Conservation (phyloP, 2,888 invertebrate genomes). For the Morpho helenor region DNA sequence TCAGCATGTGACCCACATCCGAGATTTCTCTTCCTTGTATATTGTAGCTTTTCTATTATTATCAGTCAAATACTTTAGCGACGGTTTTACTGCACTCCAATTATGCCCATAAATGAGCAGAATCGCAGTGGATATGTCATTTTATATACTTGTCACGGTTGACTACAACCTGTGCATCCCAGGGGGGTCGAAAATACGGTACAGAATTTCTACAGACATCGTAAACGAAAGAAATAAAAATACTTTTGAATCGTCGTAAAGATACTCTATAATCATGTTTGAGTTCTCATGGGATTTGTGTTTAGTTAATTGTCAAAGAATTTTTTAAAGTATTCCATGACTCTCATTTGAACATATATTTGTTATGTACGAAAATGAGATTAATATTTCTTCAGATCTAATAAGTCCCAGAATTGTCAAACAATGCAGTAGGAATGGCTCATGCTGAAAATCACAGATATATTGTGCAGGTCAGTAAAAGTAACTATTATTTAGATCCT, state of each 20-base stretch:
- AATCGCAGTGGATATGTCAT: constrained; percentile 42
- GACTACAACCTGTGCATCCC: constrained; percentile 55
- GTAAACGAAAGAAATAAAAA: constrained; percentile 6
- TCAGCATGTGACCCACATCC: constrained; percentile 78
- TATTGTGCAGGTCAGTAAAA: constrained; percentile 85
- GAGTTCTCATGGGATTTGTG: background rate
- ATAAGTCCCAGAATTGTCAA: constrained; percentile 46
- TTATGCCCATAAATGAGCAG: constrained; percentile 23
- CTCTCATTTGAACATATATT: constrained; percentile 5
- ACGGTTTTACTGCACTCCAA: constrained; percentile 18
- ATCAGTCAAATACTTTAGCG: constrained; percentile 30
- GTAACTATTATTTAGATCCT: background rate
- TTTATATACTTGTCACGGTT: constrained; percentile 61
- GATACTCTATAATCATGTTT: background rate
- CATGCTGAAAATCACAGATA: constrained; percentile 82
- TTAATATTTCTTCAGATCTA: constrained; percentile 40
- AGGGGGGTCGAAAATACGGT: constrained; percentile 57
- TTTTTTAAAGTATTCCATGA: too few species aligned
- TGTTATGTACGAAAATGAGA: constrained; percentile 39
- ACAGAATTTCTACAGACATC: constrained; percentile 18
- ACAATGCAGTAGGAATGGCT: constrained; percentile 77
- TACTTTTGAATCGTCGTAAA: background rate
- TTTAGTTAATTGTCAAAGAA: background rate
- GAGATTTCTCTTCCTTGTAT: constrained; percentile 74
- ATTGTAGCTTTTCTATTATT: constrained; percentile 41